Conservation (phyloP, 2,888 invertebrate species). For the Phania funesta region DNA sequence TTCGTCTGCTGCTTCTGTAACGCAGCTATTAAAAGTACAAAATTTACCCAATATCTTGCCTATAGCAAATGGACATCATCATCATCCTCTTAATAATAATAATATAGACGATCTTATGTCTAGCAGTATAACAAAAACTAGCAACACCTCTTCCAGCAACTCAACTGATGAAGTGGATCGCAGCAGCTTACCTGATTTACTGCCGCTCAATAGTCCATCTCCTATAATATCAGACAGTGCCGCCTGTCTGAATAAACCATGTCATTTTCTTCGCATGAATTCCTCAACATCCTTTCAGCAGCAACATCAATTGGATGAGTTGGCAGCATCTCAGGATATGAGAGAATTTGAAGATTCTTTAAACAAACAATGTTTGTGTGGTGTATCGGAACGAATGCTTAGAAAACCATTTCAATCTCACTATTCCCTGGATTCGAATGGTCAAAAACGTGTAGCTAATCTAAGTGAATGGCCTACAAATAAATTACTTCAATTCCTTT, state of each 20-base stretch:
- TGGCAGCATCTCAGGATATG: conserved; percentile 76
- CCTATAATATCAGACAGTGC: conserved; percentile 35
- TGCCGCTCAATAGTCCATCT: conserved; percentile 68
- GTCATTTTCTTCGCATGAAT: background rate
- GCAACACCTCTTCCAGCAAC: conserved; percentile 24
- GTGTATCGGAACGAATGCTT: conserved; percentile 86
- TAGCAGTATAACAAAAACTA: conserved; percentile 45
- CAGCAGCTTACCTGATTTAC: conserved; percentile 72
- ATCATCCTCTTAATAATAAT: conserved; percentile 50
- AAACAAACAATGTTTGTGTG: conserved; percentile 89
- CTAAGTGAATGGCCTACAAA: conserved; percentile 85
- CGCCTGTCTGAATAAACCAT: conserved; percentile 15
- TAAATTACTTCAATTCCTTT: conserved; percentile 88
- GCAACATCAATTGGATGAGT: conserved; percentile 55
- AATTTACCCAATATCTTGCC: conserved; percentile 73
- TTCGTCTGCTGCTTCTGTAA: conserved; percentile 74
- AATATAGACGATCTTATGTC: conserved; percentile 40
- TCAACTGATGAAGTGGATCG: conserved; percentile 77
- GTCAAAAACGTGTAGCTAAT: conserved; percentile 81
- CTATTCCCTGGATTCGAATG: conserved; percentile 81
- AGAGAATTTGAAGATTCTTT: conserved; percentile 81
- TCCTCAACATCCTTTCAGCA: conserved; percentile 20
- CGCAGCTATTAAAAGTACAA: conserved; percentile 74
- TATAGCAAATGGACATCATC: conserved; percentile 65
- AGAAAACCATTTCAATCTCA: conserved; percentile 87